Evolutionary conservation across 2,113 vertebrate genomes (phyloP), one percentile per base, ranked within the genome.

Genomic region (Prionailurus viverrinus): DNA sequence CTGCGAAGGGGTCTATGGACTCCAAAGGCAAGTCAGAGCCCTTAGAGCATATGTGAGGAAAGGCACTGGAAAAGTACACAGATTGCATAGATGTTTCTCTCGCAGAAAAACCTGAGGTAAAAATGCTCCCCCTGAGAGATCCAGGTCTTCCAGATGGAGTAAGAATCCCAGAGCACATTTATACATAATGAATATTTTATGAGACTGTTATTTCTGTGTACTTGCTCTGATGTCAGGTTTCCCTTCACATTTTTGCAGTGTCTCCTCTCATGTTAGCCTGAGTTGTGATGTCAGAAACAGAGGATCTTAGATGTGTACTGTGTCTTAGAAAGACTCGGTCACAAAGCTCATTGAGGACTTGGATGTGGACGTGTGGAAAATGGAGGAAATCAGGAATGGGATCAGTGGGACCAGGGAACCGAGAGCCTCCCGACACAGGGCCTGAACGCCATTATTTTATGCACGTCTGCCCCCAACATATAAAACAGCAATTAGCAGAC

Each of bases 251-350:
- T 65, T 73, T 65, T 78, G 8, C 36, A 61, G 9, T 55, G 7
- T 58, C 76, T 91, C 31, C 45, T 91, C 33, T 87, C 74, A 27
- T 12, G n/a, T 74, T 80, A 76, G 19, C n/a, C 76, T 73, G 87
- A 87, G 31, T 79, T 78, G 31, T 88, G 82, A 95, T 76, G 15
- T 95, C 55, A 95, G 68, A 83, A 84, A 65, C 69, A 68, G 69
- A 85, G 36, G 23, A 73, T 55, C 55, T 84, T 71, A 82, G n/a
- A 58, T 95, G 29, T 76, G 25, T 76, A 78, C 69, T 73, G 25
- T 48, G 15, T 51, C 36, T 81, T 53, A 51, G 45, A 90, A 90
- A 81, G 58, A 1, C 29, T 58, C 39, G 51, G 87, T 90, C 39
- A 82, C 23, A n/a, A 94, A 78, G 11, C 23, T 94, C 82, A 29